Percentiles rank a stretch among this genome's conserved stretches.
phyloP scores from a whole-genome alignment of 2,888 invertebrate species.

The Tenthredo scrophulariae region DNA sequence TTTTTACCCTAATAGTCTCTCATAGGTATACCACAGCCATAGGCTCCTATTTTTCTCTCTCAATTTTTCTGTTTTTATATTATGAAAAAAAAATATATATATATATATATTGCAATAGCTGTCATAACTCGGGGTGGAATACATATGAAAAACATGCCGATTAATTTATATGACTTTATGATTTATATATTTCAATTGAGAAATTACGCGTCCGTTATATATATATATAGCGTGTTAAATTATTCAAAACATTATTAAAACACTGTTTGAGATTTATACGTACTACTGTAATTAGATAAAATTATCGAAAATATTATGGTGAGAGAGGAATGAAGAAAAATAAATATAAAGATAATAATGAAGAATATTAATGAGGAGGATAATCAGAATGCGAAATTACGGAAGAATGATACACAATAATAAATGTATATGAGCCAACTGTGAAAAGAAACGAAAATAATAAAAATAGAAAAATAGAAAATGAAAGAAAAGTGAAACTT shows the following conservation, averaged over 20 bases:
- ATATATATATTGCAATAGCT: not conserved
- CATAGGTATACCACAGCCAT: too few relatives aligned
- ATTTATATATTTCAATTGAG: not conserved
- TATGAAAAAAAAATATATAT: not conserved
- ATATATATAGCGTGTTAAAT: too few relatives aligned
- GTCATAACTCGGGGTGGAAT: conserved; percentile 8
- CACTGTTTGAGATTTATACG: too few relatives aligned
- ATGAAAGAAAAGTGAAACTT: not conserved
- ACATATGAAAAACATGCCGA: conserved; percentile 8
- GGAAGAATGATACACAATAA: not conserved
- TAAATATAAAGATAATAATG: too few relatives aligned
- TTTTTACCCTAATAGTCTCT: too few relatives aligned
- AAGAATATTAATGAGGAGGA: not conserved
- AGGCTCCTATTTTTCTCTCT: too few relatives aligned
- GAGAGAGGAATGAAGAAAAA: not conserved
- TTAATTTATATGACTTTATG: not conserved
- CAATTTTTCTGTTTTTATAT: not conserved
- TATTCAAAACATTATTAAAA: too few relatives aligned
- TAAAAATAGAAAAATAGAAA: not conserved
- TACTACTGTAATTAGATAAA: not conserved
- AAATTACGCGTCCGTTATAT: not conserved
- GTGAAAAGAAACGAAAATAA: too few relatives aligned
- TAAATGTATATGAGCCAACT: not conserved
- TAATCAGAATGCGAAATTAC: not conserved
- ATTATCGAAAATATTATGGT: not conserved